phyloP scores from a whole-genome alignment of 23 tunicate genomes.

The Diplosoma virens region DNA sequence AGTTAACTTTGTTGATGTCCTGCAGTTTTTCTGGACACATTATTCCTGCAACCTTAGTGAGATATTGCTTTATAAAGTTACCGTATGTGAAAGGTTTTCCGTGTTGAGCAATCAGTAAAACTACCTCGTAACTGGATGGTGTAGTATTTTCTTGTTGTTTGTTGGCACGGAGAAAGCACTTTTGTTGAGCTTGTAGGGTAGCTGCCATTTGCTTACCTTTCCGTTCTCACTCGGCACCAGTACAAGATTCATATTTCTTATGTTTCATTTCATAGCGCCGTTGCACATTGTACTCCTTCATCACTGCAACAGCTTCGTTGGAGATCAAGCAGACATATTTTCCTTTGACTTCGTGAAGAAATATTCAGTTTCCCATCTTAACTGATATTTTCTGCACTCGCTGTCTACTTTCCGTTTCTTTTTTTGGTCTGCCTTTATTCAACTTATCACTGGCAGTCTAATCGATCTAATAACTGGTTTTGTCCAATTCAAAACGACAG shows the following conservation, averaged over 20 bases:
- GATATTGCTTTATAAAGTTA: conserved; percentile 7
- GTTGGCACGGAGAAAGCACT: conserved; percentile 11
- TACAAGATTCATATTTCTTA: not conserved
- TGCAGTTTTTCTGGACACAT: conserved; percentile 13
- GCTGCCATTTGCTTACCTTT: conserved; percentile 16
- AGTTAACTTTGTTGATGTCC: not conserved
- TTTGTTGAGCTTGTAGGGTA: conserved; percentile 10
- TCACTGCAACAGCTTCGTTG: not conserved
- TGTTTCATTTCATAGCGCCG: not conserved
- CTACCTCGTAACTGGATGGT: not conserved
- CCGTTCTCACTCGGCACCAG: not conserved
- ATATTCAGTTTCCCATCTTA: conserved; percentile 9
- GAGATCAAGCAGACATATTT: not conserved
- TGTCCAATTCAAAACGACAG: too few species aligned
- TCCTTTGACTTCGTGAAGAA: not conserved
- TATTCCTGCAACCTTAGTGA: conserved; percentile 1
- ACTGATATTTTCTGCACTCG: conserved; percentile 11
- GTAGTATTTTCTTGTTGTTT: conserved; percentile 3
- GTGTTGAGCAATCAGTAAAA: conserved; percentile 6
- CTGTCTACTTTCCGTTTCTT: conserved; percentile 9
- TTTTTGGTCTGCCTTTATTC: too few species aligned
- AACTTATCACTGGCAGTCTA: too few species aligned
- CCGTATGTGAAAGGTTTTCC: conserved; percentile 10
- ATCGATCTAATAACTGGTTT: too few species aligned
- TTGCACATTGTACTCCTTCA: not conserved